A percentile compares a stretch with the other conserved stretches of the same genome.
Conservation (phyloP, 2,888 invertebrate species). For the Artemia sinica region DNA sequence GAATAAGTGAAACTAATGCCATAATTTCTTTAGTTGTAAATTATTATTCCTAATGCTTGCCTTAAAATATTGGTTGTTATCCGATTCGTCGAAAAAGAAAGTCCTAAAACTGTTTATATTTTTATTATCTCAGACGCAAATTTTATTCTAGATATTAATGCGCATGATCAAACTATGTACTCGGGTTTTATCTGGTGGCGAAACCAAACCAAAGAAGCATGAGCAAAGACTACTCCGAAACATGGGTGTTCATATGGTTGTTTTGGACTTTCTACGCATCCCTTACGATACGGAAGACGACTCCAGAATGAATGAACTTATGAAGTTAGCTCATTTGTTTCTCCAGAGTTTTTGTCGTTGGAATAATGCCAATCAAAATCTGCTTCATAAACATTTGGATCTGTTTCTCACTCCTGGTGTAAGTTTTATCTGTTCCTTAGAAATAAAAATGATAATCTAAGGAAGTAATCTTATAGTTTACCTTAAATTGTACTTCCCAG, state of each 20-base stretch:
- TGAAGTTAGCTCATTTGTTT: conserved; percentile 88
- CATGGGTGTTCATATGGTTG: conserved; percentile 90
- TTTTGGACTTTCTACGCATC: conserved; percentile 78
- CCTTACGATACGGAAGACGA: conserved; percentile 94
- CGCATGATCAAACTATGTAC: conserved; percentile 88
- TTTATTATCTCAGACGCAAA: conserved; percentile 5
- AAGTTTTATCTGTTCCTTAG: conserved; percentile 29
- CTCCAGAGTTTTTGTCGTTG: conserved; percentile 90
- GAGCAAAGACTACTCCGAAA: conserved; percentile 87
- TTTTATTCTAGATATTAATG: conserved; percentile 48
- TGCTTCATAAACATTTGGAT: conserved; percentile 83
- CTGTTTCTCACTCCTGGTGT: conserved; percentile 81
- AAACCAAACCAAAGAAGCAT: conserved; percentile 58
- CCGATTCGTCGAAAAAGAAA: neutral
- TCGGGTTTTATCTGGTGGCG: conserved; percentile 38
- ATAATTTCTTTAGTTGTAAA: no score
- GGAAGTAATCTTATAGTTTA: no score
- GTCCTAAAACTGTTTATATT: neutral
- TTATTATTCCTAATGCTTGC: no score
- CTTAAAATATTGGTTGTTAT: neutral
- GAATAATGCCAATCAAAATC: conserved; percentile 87
- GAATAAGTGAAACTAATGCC: no score
- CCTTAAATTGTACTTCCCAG: no score
- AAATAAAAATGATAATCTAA: no score
- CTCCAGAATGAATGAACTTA: conserved; percentile 79